Conservation (phyloP, 2,888 invertebrate species). For the Orthosia gracilis region DNA sequence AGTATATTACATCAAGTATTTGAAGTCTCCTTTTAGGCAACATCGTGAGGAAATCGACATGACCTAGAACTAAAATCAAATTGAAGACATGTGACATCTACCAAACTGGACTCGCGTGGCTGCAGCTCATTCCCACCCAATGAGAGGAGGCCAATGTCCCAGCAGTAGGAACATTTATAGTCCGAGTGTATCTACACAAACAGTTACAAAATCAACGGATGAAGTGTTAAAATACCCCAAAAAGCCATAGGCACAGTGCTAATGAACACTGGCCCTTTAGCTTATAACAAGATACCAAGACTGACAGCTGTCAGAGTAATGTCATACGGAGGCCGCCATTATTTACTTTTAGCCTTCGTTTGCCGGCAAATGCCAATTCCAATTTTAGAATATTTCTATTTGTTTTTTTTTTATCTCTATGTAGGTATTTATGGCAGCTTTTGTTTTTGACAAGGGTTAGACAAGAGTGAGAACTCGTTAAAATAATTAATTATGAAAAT, state of each 20-base stretch:
- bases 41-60: too few relatives aligned
- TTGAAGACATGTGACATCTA: too few relatives aligned
- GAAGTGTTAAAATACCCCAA: not conserved
- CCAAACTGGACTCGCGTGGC: too few relatives aligned
- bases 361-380: constrained; percentile 31
- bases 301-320: constrained; percentile 33
- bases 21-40: too few relatives aligned
- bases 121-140: too few relatives aligned
- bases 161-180: too few relatives aligned
- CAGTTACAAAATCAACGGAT: too few relatives aligned
- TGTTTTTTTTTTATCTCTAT: constrained; percentile 11
- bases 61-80: too few relatives aligned
- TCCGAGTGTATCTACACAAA: too few relatives aligned
- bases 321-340: constrained; percentile 22
- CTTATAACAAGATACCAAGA: constrained; percentile 4
- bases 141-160: too few relatives aligned
- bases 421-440: constrained; percentile 5
- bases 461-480: constrained; percentile 30
- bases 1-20: too few relatives aligned
- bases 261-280: constrained; percentile 1
- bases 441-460: constrained; percentile 47
- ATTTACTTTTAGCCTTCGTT: constrained; percentile 17
- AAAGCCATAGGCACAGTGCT: not conserved
- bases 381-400: constrained; percentile 23
- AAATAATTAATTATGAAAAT: constrained; percentile 30